Conservation (phyloP, 1,140 invertebrate genomes). For the Drosophila littoralis region DNA sequence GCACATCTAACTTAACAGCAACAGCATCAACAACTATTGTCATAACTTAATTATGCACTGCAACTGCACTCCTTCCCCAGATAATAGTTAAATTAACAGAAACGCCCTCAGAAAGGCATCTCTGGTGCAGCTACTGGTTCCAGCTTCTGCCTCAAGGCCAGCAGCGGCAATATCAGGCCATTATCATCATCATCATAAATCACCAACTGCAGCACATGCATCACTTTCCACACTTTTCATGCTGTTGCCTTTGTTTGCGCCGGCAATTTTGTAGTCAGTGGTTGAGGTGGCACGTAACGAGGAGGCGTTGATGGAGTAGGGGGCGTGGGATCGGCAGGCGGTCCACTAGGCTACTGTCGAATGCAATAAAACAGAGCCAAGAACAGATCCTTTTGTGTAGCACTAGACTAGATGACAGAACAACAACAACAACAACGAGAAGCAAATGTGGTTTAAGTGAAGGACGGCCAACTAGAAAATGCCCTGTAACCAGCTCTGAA, state of each 20-base stretch:
- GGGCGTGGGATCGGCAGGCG: neutral
- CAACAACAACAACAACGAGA: constrained; percentile 9
- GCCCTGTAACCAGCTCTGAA: neutral
- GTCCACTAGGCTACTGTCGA: constrained; percentile 55
- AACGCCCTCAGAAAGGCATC: no score
- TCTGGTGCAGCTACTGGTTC: no score
- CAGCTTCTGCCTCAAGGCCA: constrained; percentile 1
- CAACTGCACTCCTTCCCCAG: no score
- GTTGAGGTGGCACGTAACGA: neutral
- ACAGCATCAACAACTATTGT: neutral
- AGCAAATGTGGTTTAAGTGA: constrained; percentile 18
- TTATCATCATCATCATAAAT: constrained; percentile 75
- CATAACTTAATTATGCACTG: no score
- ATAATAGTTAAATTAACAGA: no score
- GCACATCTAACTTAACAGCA: neutral
- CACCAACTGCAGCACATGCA: constrained; percentile 77
- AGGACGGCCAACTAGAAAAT: constrained; percentile 24
- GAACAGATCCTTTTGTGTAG: constrained; percentile 11
- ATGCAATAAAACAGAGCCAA: constrained; percentile 64
- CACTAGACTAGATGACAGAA: neutral
- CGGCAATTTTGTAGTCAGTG: constrained; percentile 37
- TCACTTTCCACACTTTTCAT: constrained; percentile 67
- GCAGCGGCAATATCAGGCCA: constrained; percentile 55
- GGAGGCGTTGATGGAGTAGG: neutral
- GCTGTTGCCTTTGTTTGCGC: constrained; percentile 56